Percentiles rank a stretch among this genome's conserved stretches.
Conservation (phyloP, 2,888 invertebrate species). For the Rhimphoctona megacephalus region DNA sequence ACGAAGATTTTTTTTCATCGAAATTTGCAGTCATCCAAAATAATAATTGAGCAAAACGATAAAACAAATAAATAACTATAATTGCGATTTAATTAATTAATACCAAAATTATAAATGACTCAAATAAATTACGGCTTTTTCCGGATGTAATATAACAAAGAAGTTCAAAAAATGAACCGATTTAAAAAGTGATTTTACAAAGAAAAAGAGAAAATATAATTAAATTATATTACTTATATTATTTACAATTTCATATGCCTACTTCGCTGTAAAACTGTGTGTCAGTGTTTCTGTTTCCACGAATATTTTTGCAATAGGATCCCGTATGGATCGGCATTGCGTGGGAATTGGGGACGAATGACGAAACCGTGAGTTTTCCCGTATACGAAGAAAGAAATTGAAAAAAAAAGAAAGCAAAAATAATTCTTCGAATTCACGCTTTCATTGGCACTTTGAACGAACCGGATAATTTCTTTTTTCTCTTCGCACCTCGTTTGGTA, state of each 20-base stretch:
- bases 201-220: not conserved
- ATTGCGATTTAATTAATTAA: not conserved
- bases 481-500: not conserved
- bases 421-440: conserved; percentile 10
- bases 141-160: not conserved
- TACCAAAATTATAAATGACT: not conserved
- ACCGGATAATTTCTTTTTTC: not conserved
- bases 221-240: too few species aligned
- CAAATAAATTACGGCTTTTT: not conserved
- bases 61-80: not conserved
- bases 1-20: not conserved
- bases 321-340: conserved; percentile 37
- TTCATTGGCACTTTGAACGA: conserved; percentile 42
- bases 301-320: conserved; percentile 30
- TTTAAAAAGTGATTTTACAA: not conserved
- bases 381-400: conserved; percentile 3
- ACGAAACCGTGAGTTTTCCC: conserved; percentile 48
- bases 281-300: not conserved
- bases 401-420: conserved; percentile 2
- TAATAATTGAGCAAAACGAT: conserved; percentile 10
- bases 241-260: not conserved
- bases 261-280: not conserved
- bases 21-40: not conserved
- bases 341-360: conserved; percentile 40
- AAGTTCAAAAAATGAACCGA: not conserved